phyloP scores from a whole-genome alignment of 1,140 invertebrate species.

The Leptinotarsa undecemlineata region DNA sequence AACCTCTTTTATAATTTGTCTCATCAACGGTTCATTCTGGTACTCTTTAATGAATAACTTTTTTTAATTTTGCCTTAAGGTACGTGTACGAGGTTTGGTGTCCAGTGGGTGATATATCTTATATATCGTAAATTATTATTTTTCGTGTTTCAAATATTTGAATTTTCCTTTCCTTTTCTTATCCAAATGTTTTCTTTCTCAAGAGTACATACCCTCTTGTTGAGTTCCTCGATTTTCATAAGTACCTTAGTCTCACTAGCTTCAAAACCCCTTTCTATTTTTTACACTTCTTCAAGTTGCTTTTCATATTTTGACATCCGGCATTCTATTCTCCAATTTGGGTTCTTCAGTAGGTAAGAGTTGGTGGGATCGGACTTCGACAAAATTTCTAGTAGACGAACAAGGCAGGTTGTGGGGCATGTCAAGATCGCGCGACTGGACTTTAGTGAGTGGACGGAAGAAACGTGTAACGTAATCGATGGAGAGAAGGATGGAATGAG shows the following conservation, averaged over 20 bases:
- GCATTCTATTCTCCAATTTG: neutral
- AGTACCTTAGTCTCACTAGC: constrained; percentile 12
- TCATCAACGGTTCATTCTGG: no score
- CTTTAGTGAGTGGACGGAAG: no score
- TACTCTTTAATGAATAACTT: no score
- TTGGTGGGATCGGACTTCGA: neutral
- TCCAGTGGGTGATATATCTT: no score
- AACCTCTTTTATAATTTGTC: no score
- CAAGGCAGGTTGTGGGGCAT: no score
- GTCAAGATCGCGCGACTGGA: no score
- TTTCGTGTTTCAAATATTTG: neutral
- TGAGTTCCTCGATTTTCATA: constrained; percentile 5
- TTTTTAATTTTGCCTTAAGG: no score
- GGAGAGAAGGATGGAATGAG: no score
- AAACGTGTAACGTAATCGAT: no score
- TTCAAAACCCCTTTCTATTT: constrained; percentile 3
- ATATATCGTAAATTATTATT: neutral
- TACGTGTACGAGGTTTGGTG: no score
- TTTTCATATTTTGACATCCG: neutral
- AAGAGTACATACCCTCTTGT: neutral
- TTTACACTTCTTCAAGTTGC: neutral
- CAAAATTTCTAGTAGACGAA: neutral
- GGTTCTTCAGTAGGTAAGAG: neutral
- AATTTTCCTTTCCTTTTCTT: neutral
- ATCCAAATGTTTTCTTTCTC: neutral